Percentiles rank a stretch among this genome's conserved stretches.
Evolutionary conservation across 2,797 vertebrate genomes (phyloP).

Genomic region (Crypturellus tataupa): DNA sequence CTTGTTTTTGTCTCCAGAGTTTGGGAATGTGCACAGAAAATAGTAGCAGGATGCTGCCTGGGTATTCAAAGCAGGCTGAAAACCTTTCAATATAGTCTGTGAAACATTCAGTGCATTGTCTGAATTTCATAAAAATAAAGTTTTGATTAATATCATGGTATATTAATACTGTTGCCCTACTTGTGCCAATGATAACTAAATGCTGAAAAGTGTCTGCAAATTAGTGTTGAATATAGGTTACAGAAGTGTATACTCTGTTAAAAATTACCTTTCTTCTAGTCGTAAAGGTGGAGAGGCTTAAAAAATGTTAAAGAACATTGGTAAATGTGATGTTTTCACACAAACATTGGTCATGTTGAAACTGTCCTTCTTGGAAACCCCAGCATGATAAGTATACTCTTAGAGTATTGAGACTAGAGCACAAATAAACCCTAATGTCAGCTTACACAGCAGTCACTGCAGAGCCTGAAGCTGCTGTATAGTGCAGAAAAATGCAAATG

Average conservation of each 20-base stretch:
- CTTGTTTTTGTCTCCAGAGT: background rate
- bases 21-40: background rate
- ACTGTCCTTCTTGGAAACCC: background rate
- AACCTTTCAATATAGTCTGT: background rate
- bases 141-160: background rate
- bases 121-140: background rate
- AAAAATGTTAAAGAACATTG: background rate
- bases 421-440: background rate
- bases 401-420: background rate
- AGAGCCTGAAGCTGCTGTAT: background rate
- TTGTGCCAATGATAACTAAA: background rate
- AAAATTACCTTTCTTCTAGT: background rate
- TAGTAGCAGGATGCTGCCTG: background rate
- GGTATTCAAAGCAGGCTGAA: background rate
- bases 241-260: background rate
- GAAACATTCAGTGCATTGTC: background rate
- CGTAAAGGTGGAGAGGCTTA: background rate
- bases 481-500: background rate
- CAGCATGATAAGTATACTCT: background rate
- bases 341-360: background rate
- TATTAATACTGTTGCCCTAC: fast-evolving
- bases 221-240: background rate
- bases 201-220: background rate
- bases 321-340: background rate
- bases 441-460: background rate